Evolutionary conservation across 2,888 invertebrate genomes (phyloP).

Genomic region (Chalcis sispes): DNA sequence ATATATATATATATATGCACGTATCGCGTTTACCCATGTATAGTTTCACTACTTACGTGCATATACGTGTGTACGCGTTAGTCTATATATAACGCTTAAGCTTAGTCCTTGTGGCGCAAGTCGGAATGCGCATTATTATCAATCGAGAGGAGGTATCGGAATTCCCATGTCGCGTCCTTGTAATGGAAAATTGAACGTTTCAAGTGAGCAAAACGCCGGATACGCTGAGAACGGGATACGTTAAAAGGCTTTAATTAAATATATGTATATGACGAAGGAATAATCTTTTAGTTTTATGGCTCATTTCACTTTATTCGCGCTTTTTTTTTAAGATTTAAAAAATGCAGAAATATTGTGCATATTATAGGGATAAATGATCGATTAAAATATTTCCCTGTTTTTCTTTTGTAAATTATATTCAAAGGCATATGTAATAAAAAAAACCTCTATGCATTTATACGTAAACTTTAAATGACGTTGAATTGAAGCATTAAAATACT

Average conservation of each 20-base stretch:
- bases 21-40: background rate
- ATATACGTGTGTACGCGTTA: background rate
- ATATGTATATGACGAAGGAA: background rate
- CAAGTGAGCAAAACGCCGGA: background rate
- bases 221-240: background rate
- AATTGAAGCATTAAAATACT: too few relatives aligned
- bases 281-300: too few relatives aligned
- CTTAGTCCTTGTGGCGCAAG: background rate
- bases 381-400: too few relatives aligned
- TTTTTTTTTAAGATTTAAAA: too few relatives aligned
- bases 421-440: too few relatives aligned
- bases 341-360: too few relatives aligned
- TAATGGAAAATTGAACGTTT: background rate
- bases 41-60: background rate
- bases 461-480: too few relatives aligned
- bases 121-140: constrained; percentile 2
- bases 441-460: too few relatives aligned
- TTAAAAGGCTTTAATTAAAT: background rate
- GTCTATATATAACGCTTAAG: background rate
- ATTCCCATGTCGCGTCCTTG: background rate
- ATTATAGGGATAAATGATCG: too few relatives aligned
- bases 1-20: background rate
- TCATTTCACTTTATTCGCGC: too few relatives aligned
- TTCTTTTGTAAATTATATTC: too few relatives aligned
- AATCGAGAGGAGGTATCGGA: background rate